Evolutionary conservation across 2,113 vertebrate genomes (phyloP).

Genomic region (Eretmochelys imbricata): DNA sequence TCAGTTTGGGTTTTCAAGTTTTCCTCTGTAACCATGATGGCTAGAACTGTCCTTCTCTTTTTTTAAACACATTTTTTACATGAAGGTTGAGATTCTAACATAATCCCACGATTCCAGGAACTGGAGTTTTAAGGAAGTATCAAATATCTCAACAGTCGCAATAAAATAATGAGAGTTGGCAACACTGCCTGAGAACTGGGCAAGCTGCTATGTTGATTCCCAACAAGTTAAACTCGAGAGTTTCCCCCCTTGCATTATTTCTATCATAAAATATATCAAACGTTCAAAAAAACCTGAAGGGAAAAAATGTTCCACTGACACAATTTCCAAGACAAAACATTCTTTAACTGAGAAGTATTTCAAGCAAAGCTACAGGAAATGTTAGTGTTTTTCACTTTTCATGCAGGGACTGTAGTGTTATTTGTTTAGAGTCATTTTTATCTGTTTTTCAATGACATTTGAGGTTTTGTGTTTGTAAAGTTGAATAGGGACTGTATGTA

Average conservation of each 20-base stretch:
- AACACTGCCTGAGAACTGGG: neutral
- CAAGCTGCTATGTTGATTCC: neutral
- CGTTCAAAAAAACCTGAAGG: slow-evolving; percentile 15
- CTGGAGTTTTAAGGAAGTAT: slow-evolving; percentile 1
- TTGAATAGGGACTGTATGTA: slow-evolving; percentile 66
- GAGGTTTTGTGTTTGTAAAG: neutral
- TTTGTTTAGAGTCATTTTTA: slow-evolving; percentile 26
- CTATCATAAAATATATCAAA: slow-evolving; percentile 21
- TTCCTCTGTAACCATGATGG: neutral
- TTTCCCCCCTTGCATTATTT: neutral
- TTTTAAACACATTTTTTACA: neutral
- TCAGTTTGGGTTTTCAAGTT: neutral
- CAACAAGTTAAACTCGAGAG: neutral
- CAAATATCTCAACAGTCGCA: neutral
- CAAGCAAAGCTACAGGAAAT: slow-evolving; percentile 12
- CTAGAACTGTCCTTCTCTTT: neutral
- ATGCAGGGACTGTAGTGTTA: accelerated
- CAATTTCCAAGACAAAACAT: neutral
- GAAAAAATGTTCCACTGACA: neutral
- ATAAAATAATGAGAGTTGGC: neutral
- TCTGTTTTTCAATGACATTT: neutral
- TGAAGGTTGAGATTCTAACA: neutral
- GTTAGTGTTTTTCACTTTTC: neutral
- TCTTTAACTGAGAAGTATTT: neutral
- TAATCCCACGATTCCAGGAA: neutral